phyloP scores from a whole-genome alignment of 2,797 vertebrate species.

The Pseudomugil tenellus region DNA sequence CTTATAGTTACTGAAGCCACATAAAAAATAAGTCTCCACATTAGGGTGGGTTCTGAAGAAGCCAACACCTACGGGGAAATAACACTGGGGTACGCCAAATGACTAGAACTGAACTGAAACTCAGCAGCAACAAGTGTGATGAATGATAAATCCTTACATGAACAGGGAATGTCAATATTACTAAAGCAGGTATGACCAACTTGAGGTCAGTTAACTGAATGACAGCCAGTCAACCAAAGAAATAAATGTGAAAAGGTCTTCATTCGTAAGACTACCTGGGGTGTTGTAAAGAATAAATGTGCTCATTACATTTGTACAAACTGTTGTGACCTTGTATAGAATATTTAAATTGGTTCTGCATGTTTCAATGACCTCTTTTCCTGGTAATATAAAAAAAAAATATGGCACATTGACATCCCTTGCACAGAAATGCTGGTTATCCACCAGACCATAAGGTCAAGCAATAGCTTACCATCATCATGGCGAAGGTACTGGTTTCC shows the following conservation, averaged over 20 bases:
- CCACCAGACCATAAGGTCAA: background rate
- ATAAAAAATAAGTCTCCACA: background rate
- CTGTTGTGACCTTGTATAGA: background rate
- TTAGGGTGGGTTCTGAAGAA: background rate
- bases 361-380: background rate
- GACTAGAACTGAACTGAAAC: background rate
- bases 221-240: background rate
- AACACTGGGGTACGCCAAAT: too few relatives aligned
- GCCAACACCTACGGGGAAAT: background rate
- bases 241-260: background rate
- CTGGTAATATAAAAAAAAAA: background rate
- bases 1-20: background rate
- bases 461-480: conserved; percentile 89
- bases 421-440: background rate
- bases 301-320: background rate
- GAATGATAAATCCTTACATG: background rate
- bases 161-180: background rate
- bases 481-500: conserved; percentile 98
- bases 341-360: background rate
- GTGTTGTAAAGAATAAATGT: background rate
- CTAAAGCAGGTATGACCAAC: background rate
- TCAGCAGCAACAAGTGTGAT: background rate
- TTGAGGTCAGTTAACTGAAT: too few relatives aligned
- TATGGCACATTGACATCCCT: background rate
- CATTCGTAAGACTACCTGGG: too few relatives aligned